Evolutionary conservation across 2,113 vertebrate genomes (phyloP).

Genomic region (Platichthys stellatus): DNA sequence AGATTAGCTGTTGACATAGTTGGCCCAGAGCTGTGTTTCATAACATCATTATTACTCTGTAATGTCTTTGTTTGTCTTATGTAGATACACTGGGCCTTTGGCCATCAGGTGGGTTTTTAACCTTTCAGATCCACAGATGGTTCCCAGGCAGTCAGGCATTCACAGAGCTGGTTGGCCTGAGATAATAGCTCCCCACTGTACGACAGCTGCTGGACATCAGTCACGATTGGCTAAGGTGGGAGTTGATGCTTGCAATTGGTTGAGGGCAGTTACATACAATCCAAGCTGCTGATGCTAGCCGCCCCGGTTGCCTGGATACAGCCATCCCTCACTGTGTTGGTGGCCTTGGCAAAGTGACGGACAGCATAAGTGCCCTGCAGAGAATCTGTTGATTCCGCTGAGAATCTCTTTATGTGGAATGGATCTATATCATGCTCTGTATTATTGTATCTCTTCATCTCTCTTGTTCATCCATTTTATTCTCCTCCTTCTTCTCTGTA

Average conservation of each 20-base stretch:
- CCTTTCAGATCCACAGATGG: slow-evolving; percentile 7
- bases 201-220: slow-evolving; percentile 60
- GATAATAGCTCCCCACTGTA: slow-evolving; percentile 52
- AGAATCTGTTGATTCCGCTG: slow-evolving; percentile 66
- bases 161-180: slow-evolving; percentile 21
- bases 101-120: background rate
- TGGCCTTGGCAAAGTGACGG: slow-evolving; percentile 83
- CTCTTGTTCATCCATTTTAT: background rate
- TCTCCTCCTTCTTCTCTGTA: background rate
- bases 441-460: slow-evolving; percentile 12
- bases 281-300: slow-evolving; percentile 60
- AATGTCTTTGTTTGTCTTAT: background rate
- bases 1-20: slow-evolving; percentile 1
- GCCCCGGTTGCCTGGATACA: slow-evolving; percentile 83
- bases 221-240: slow-evolving; percentile 75
- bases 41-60: background rate
- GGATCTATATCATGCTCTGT: slow-evolving; percentile 24
- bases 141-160: slow-evolving; percentile 4
- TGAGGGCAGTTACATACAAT: slow-evolving; percentile 55
- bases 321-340: slow-evolving; percentile 73
- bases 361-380: slow-evolving; percentile 78
- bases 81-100: background rate
- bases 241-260: slow-evolving; percentile 68
- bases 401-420: slow-evolving; percentile 55
- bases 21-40: background rate